These are phyloP conservation scores for Halictus quadricinctus DNA, from an alignment of 2,888 invertebrate species.

Conservation along the genomic window DNA sequence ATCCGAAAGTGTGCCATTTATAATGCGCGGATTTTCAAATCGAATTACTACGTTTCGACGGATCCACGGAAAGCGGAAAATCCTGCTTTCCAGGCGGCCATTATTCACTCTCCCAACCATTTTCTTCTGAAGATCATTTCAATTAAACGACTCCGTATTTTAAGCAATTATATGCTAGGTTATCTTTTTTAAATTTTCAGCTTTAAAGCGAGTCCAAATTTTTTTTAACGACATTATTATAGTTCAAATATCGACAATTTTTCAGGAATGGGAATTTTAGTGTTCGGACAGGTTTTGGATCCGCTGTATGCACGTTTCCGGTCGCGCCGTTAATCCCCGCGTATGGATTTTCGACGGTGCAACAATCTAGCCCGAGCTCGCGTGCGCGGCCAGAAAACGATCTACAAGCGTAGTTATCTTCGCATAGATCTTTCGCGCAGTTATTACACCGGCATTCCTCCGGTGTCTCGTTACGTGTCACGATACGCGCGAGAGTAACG, in stretches of 20 bases:
- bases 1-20: conserved; percentile 23
- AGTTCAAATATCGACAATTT: neutral
- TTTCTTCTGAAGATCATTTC: too few species aligned
- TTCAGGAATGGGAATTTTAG: neutral
- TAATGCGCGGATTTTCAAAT: conserved; percentile 23
- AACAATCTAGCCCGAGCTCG: conserved; percentile 11
- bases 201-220: neutral
- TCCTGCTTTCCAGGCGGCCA: neutral
- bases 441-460: conserved; percentile 45
- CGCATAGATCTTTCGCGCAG: conserved; percentile 35
- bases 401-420: conserved; percentile 29
- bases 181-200: too few species aligned
- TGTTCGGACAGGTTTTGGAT: neutral
- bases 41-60: conserved; percentile 11
- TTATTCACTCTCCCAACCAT: neutral
- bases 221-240: neutral
- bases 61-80: neutral
- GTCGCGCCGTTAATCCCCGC: neutral
- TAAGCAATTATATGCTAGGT: too few species aligned
- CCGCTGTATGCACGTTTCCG: neutral
- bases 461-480: conserved; percentile 40
- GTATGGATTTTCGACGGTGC: neutral
- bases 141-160: too few species aligned
- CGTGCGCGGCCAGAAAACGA: conserved; percentile 28
- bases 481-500: conserved; percentile 20